A percentile compares a stretch with the other conserved stretches of the same genome.
phyloP scores from a whole-genome alignment of 2,888 invertebrate species.

The Lacanobia oleracea region DNA sequence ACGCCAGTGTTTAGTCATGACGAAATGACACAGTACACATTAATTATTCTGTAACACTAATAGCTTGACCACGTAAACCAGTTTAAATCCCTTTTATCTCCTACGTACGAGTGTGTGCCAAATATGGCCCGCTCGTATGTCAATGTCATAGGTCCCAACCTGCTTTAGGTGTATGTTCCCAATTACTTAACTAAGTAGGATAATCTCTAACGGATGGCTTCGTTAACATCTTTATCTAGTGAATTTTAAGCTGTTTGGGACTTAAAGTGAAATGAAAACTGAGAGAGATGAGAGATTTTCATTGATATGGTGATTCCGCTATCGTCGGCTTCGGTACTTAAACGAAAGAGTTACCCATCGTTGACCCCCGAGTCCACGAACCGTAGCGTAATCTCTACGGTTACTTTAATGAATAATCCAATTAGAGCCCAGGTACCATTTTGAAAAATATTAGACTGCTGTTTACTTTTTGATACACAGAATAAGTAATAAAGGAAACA shows the following conservation, averaged over 20 bases:
- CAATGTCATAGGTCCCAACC: conserved; percentile 18
- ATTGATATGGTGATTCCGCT: neutral
- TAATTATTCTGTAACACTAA: conserved; percentile 63
- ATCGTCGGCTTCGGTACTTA: conserved; percentile 2
- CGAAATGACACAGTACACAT: conserved; percentile 57
- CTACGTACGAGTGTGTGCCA: conserved; percentile 23
- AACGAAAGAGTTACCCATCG: conserved; percentile 26
- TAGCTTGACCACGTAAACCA: conserved; percentile 58
- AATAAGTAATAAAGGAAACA: conserved; percentile 48
- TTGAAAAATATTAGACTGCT: conserved; percentile 35
- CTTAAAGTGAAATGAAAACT: neutral
- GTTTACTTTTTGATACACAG: conserved; percentile 41
- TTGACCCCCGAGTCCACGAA: conserved; percentile 32
- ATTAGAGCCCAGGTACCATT: conserved; percentile 34
- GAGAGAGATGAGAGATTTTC: neutral
- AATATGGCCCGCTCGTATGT: conserved; percentile 35
- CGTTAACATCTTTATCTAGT: conserved; percentile 9
- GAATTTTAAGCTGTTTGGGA: neutral
- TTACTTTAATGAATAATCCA: conserved; percentile 49
- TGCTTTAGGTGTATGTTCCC: neutral
- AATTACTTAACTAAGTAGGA: conserved; percentile 15
- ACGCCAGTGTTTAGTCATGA: conserved; percentile 49
- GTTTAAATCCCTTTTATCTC: conserved; percentile 56
- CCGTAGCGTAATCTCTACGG: conserved; percentile 44
- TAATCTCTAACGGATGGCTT: conserved; percentile 20